Percentiles rank a stretch among this genome's conserved stretches.
Evolutionary conservation across 1,140 invertebrate species (phyloP).

Genomic region (Matsumurasca onukii): DNA sequence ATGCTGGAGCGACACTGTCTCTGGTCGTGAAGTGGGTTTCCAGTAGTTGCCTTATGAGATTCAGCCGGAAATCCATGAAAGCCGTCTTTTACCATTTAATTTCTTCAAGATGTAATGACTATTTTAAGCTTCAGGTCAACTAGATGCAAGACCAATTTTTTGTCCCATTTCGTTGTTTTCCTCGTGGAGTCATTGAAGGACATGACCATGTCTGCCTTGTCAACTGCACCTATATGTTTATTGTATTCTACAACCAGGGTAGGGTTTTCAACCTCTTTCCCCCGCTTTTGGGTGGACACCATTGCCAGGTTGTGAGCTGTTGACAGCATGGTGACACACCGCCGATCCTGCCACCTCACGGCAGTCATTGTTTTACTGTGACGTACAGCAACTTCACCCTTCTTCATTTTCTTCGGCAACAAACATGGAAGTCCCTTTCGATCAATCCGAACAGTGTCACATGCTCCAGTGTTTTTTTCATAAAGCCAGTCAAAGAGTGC

Average conservation of each 20-base stretch:
- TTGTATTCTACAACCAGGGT: not conserved
- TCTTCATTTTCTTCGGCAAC: conserved; percentile 30
- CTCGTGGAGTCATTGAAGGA: not conserved
- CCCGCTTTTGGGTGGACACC: not conserved
- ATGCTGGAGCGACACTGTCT: not conserved
- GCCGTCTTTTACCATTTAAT: not conserved
- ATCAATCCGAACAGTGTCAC: conserved; percentile 32
- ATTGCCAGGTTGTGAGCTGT: not conserved
- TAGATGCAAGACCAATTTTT: not conserved
- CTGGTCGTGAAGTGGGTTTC: not conserved
- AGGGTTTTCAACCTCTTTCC: not conserved
- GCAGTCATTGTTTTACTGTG: conserved; percentile 17
- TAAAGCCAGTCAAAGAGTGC: conserved; percentile 22
- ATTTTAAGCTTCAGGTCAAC: not conserved
- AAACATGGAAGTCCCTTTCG: conserved; percentile 24
- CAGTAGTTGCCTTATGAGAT: not conserved
- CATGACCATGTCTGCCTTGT: not conserved
- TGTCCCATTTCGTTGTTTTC: not conserved
- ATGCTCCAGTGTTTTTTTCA: conserved; percentile 33
- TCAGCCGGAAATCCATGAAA: not conserved
- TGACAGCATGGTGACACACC: not conserved
- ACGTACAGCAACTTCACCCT: conserved; percentile 9
- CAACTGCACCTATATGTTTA: not conserved
- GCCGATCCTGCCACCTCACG: conserved; percentile 22
- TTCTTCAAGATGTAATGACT: not conserved